Percentiles rank a stretch among this genome's conserved stretches.
phyloP scores from a whole-genome alignment of 2,797 vertebrate genomes.

The Lates japonicus region DNA sequence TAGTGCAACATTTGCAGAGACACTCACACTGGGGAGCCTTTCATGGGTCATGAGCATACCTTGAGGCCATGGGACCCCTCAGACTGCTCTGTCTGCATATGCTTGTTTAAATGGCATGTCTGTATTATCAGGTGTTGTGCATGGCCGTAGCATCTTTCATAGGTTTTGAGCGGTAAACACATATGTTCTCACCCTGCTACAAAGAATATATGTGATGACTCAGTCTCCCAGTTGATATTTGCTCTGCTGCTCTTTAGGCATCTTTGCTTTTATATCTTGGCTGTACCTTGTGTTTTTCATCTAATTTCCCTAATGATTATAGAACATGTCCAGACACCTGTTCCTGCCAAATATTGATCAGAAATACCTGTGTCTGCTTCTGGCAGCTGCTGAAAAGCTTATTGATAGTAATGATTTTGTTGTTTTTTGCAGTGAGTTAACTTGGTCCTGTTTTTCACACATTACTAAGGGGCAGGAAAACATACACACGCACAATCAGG shows the following conservation, averaged over 20 bases:
- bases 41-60: slow-evolving; percentile 30
- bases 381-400: neutral
- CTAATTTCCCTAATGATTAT: neutral
- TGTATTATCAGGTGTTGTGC: slow-evolving; percentile 9
- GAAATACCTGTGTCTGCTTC: neutral
- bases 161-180: slow-evolving; percentile 13
- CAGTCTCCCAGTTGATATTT: neutral
- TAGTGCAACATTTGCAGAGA: slow-evolving; percentile 31
- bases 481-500: neutral
- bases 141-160: neutral
- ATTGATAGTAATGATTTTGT: neutral
- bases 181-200: neutral
- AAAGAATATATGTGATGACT: slow-evolving; percentile 21
- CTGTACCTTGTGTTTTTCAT: neutral
- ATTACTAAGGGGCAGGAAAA: neutral
- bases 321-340: neutral
- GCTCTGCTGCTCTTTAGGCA: neutral
- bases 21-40: slow-evolving; percentile 28
- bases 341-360: neutral
- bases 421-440: neutral
- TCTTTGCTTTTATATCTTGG: slow-evolving; percentile 7
- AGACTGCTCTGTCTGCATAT: slow-evolving; percentile 25
- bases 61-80: slow-evolving; percentile 22
- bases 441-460: neutral
- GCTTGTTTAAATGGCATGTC: slow-evolving; percentile 23